Base-by-base conservation (phyloP, 23 tunicate species). In the Ascidia mentula region DNA sequence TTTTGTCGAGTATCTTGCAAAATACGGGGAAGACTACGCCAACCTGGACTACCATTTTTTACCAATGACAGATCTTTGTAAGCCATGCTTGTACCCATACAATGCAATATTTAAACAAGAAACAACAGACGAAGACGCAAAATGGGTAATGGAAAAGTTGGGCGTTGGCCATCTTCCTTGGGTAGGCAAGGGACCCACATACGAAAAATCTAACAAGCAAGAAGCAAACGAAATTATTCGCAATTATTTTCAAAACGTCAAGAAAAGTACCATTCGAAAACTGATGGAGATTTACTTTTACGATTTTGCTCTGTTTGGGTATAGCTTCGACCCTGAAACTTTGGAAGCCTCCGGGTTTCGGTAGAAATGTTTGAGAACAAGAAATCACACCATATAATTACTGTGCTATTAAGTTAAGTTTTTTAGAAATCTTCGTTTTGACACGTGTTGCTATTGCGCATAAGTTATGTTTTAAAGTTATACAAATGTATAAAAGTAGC, bases 1-100 rank as follows among this genome's bases (percentile, higher is more conserved):
- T 33, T 39, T 84, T 39, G 81, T 76, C 7, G 59, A 69, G 20
- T 85, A 85, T 76, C 69, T 85, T 71, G 89, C 84, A 24, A 38
- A 26, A 0, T 72, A 85, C 38, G 89, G 89, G 3, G 38, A 79
- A 1, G 70, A 85, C 53, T 32, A 22, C 34, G 40, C 45, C 13
- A 85, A 85, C 46, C 46, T 85, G 22, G 89, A 85, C 34, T 85
- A 85, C 70, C 89, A 85, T 37, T 85, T 85, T 69, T 81, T 79
- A 59, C 79, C 89, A n/a, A 79, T 79, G 80, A 42, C 69, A 17
- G 34, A 45, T 33, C 84, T 85, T 30, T 85, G 89, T 37, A 34
- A 45, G 72, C 89, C 89, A 5, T 85, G 89, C 59, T 46, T 78
- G 9, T 85, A 85, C 40, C 89, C 89, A 26, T 85, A 79, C 42